Base-by-base conservation (phyloP, 1,140 invertebrate genomes). In the Ostrea denselamellosa region DNA sequence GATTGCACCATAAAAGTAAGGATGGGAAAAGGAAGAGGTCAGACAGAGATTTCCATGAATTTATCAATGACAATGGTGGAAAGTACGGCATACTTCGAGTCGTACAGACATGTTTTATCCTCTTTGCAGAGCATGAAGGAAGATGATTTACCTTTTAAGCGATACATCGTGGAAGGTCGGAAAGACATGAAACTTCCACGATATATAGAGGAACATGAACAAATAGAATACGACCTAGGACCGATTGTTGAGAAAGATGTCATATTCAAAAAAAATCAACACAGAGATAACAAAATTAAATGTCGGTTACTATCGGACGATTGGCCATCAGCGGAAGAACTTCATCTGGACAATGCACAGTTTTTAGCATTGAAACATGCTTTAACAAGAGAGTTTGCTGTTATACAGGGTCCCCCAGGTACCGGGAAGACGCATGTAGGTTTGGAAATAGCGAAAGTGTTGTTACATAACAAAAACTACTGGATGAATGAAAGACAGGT, bases 361-460 rank as follows among this genome's bases (percentile, higher is more conserved):
- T 93, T 90, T 84, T 85, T 92, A 85, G 96, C 96, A 1, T 87
- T 96, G 44, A 89, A 94, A 83, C 90, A 88, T 19, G 95, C 95
- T 14, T 90, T 96, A 8, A 95, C 93, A 14, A 95, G 94, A 85
- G 95, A 96, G 90, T 84, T 96, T 53, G 94, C 96, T 1, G 94
- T 98, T 2, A 98, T 98, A 89, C 97, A 98, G 95, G 96, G 92
- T 17, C 95, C 93, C 44, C 94, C 92, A 22, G 95, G 93, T 34
- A 95, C 93, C 17, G 94, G 95, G 28, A 93, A 94, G 90, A 92
- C 94, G 54, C 93, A 92, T 86, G 89, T 95, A 71, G 94, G 94
- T 8, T 85, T 95, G n/a, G 94, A 95, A 87, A 92, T 95, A 10
- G 92, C 93, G 2, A 84, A 95, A 85, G 88, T 92, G 9, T 88